A percentile compares a stretch with the other conserved stretches of the same genome.
phyloP scores from a whole-genome alignment of 2,113 vertebrate genomes.

The Himantopus leucocephalus region DNA sequence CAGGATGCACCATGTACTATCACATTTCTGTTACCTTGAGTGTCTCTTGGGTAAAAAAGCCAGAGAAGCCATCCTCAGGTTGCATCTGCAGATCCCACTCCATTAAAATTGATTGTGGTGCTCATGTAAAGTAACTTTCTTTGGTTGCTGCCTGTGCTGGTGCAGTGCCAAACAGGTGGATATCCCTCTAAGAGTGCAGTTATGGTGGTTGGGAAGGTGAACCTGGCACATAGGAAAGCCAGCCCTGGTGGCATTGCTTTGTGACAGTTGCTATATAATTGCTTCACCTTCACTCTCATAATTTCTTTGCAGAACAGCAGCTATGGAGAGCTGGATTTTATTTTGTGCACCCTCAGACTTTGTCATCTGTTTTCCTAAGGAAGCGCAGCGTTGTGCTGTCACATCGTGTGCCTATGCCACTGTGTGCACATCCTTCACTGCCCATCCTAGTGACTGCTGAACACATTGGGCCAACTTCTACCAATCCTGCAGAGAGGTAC shows the following conservation, averaged over 20 bases:
- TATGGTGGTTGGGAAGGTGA: background rate
- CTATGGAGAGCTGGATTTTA: background rate
- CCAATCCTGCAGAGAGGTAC: background rate
- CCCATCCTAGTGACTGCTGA: background rate
- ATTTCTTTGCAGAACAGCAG: background rate
- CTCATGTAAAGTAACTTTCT: background rate
- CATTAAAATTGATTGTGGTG: background rate
- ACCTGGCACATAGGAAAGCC: background rate
- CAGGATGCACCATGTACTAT: background rate
- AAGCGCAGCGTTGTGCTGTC: rapidly evolving
- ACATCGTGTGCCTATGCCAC: rapidly evolving
- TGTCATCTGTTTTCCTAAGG: background rate
- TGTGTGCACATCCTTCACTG: background rate
- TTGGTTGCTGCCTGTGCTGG: background rate
- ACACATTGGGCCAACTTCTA: background rate
- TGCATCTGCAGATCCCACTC: background rate
- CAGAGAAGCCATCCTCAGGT: background rate
- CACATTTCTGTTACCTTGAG: background rate
- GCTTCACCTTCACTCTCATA: background rate
- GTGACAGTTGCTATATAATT: background rate
- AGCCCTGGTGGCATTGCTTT: rapidly evolving
- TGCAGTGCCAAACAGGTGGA: background rate
- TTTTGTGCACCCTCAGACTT: background rate
- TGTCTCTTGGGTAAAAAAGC: background rate
- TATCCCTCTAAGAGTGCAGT: background rate